Conservation (phyloP, 2,113 vertebrate genomes). For the Ariopsis seemanni region DNA sequence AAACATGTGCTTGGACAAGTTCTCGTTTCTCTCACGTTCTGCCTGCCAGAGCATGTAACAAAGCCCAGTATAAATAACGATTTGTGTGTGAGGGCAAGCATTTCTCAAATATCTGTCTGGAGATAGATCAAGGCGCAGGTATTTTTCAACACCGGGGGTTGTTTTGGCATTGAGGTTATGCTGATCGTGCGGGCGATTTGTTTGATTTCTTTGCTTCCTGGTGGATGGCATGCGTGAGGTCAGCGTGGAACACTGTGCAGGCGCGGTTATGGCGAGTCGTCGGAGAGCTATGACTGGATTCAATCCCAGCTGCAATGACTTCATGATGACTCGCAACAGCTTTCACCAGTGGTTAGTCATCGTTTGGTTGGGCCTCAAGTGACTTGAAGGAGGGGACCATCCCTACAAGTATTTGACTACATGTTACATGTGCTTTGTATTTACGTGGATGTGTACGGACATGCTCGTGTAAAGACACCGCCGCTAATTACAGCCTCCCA, state of each 20-base stretch:
- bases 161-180: not conserved
- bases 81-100: not conserved
- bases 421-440: not conserved
- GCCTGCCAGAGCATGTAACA: conserved; percentile 51
- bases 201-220: not conserved
- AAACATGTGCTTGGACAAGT: conserved; percentile 54
- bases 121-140: not conserved
- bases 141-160: not conserved
- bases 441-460: not conserved
- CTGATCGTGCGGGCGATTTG: not conserved
- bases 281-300: not conserved
- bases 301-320: not conserved
- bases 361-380: conserved; percentile 9
- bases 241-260: not conserved
- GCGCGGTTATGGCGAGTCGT: no score
- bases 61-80: conserved; percentile 31
- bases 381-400: not conserved
- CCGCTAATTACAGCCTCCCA: conserved; percentile 35
- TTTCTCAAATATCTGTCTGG: not conserved
- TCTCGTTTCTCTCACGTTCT: conserved; percentile 26
- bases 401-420: not conserved
- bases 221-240: not conserved
- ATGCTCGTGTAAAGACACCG: conserved; percentile 16
- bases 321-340: conserved; percentile 12
- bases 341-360: conserved; percentile 23